A percentile compares a stretch with the other conserved stretches of the same genome.
Evolutionary conservation across 1,140 invertebrate genomes (phyloP).

Genomic region (Cherax quadricarinatus): DNA sequence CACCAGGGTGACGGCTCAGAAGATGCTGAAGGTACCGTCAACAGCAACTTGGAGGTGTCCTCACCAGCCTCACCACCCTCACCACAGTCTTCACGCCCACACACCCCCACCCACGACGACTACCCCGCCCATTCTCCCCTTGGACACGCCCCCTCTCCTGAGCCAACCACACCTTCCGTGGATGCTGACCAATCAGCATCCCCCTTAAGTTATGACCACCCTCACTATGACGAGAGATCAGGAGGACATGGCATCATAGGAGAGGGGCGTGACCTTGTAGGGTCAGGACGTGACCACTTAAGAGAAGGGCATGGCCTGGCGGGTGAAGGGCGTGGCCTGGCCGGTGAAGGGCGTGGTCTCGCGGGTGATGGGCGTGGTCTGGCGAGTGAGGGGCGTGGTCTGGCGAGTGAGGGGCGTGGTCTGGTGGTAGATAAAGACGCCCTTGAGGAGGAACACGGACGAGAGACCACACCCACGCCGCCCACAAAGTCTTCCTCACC

Average conservation of each 20-base stretch:
- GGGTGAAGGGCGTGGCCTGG: not conserved
- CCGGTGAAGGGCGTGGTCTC: not conserved
- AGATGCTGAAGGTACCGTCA: constrained; percentile 5
- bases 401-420: not conserved
- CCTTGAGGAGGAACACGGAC: constrained; percentile 18
- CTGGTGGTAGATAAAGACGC: not conserved
- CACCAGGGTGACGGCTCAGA: constrained; percentile 10
- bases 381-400: constrained; percentile 1
- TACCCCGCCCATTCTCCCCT: constrained; percentile 49
- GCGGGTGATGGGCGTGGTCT: not conserved
- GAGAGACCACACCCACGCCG: constrained; percentile 27
- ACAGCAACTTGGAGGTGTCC: constrained; percentile 33
- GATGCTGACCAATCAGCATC: constrained; percentile 35
- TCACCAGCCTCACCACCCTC: constrained; percentile 12
- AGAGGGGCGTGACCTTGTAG: not conserved
- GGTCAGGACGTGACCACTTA: not conserved
- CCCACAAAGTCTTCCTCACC: constrained; percentile 31
- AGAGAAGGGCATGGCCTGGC: constrained; percentile 16
- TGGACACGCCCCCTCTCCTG: not conserved
- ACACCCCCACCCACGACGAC: constrained; percentile 42
- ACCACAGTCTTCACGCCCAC: constrained; percentile 36
- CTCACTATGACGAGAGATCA: constrained; percentile 20
- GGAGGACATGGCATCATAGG: constrained; percentile 3
- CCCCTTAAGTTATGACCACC: constrained; percentile 25
- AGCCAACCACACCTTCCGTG: not conserved